Percentiles rank a stretch among this genome's conserved stretches.
Conservation (phyloP, 2,113 vertebrate species). For the Pelecanus crispus region DNA sequence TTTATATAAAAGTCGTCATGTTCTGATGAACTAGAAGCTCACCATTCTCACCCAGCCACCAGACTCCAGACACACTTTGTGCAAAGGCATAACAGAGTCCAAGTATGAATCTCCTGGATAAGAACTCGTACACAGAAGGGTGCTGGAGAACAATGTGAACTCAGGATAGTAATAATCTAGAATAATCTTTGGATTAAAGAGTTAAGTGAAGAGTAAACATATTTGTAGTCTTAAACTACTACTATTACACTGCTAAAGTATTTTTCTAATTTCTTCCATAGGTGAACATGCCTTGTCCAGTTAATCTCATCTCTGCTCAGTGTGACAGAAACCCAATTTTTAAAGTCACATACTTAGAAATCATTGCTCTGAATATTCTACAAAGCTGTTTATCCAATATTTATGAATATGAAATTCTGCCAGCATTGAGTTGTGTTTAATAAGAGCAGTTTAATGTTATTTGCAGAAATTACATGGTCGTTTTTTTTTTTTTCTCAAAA, state of each 20-base stretch:
- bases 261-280: neutral
- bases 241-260: neutral
- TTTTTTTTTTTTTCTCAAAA: neutral
- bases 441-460: neutral
- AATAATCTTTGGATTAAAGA: neutral
- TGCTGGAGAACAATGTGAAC: neutral
- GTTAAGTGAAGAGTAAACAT: neutral
- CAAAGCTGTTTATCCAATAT: neutral
- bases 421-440: neutral
- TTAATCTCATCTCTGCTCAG: neutral
- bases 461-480: neutral
- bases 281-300: neutral
- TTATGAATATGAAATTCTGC: neutral
- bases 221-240: neutral
- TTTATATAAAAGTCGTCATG: neutral
- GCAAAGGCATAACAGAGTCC: neutral
- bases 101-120: neutral
- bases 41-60: neutral
- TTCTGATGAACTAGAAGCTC: neutral
- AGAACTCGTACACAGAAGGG: neutral
- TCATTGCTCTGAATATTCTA: neutral
- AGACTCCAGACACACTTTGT: neutral
- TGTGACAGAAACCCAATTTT: neutral
- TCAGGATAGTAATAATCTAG: neutral
- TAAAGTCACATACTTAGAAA: neutral